A percentile compares a stretch with the other conserved stretches of the same genome.
Conservation (phyloP, 2,113 vertebrate species). For the Oxyruncus cristatus region DNA sequence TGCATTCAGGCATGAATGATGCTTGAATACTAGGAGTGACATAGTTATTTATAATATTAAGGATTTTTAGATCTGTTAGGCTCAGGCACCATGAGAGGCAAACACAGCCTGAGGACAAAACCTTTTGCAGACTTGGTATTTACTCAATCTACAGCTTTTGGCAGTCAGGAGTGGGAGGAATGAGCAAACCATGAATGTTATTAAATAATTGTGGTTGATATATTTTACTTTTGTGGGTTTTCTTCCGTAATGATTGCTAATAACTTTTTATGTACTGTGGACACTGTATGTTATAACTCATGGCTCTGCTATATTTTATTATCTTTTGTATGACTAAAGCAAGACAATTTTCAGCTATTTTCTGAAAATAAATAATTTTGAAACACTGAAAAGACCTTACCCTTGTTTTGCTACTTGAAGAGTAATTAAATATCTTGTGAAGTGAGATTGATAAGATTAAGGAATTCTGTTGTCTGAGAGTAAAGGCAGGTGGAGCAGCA, state of each 20-base stretch:
- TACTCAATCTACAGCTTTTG: neutral
- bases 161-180: neutral
- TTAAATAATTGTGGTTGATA: neutral
- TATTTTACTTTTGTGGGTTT: neutral
- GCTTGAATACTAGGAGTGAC: neutral
- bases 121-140: neutral
- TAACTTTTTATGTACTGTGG: neutral
- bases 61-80: neutral
- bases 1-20: neutral
- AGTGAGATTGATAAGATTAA: neutral
- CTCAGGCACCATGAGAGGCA: neutral
- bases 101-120: neutral
- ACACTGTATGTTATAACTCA: neutral
- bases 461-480: neutral
- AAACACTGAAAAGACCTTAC: neutral
- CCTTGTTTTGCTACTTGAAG: neutral
- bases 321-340: neutral
- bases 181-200: neutral
- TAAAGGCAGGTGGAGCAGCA: neutral
- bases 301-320: neutral
- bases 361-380: neutral
- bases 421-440: neutral
- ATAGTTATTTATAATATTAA: neutral
- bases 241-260: neutral
- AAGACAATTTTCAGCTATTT: neutral